These are phyloP conservation scores for Heptranchias perlo DNA, from an alignment of 2,113 vertebrate genomes.

Conservation along the genomic window DNA sequence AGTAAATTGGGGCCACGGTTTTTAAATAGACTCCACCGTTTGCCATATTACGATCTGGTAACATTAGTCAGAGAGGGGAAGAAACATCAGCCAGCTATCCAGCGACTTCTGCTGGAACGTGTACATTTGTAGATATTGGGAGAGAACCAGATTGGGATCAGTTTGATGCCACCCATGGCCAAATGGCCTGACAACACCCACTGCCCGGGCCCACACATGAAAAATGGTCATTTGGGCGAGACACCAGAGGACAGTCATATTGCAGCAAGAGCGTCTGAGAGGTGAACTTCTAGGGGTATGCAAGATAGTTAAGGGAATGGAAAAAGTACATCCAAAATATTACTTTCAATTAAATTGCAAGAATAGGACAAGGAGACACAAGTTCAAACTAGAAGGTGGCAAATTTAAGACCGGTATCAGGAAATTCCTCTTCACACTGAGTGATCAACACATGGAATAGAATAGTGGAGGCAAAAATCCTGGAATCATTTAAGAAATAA, in stretches of 20 bases:
- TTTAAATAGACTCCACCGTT: background rate
- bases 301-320: background rate
- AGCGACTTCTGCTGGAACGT: background rate
- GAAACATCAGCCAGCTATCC: background rate
- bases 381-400: background rate
- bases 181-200: background rate
- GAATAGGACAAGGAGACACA: background rate
- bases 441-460: background rate
- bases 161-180: background rate
- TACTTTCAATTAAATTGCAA: background rate
- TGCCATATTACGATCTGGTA: background rate
- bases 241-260: background rate
- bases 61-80: background rate
- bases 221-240: background rate
- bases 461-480: background rate
- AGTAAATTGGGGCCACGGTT: background rate
- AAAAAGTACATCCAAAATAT: background rate
- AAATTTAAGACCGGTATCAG: background rate
- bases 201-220: background rate
- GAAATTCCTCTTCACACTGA: background rate
- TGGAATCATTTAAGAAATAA: background rate
- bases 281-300: background rate
- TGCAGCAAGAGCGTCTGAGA: background rate
- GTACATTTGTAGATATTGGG: background rate
- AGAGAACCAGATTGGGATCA: background rate